phyloP scores from a whole-genome alignment of 2,113 vertebrate genomes.

The Anser cygnoides region DNA sequence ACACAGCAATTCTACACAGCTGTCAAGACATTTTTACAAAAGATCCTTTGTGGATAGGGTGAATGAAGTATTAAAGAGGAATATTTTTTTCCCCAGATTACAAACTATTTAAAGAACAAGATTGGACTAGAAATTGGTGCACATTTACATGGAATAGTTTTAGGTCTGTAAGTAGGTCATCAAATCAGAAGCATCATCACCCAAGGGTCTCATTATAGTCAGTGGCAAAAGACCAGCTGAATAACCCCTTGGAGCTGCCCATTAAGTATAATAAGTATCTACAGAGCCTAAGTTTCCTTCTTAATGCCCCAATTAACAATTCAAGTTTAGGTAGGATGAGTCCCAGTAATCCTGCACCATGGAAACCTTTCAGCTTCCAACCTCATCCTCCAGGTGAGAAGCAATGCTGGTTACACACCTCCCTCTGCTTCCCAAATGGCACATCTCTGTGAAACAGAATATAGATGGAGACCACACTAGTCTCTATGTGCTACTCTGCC shows the following conservation, averaged over 20 bases:
- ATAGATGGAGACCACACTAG: neutral
- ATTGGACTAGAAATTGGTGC: neutral
- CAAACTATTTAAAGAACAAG: neutral
- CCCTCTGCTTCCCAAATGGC: neutral
- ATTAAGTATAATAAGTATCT: neutral
- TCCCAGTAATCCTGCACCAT: neutral
- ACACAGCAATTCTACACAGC: neutral
- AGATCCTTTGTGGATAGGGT: neutral
- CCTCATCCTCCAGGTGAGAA: neutral
- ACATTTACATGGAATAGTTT: neutral
- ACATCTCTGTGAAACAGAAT: neutral
- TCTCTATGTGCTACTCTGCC: neutral
- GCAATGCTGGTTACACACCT: neutral
- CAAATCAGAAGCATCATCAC: neutral
- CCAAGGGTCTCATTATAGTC: neutral
- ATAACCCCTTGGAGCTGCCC: neutral
- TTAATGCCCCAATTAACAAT: neutral
- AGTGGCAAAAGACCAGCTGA: neutral
- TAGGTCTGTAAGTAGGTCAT: neutral
- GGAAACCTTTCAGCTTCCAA: neutral
- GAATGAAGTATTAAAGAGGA: neutral
- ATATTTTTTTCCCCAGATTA: neutral
- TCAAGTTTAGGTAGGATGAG: neutral
- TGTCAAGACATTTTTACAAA: conserved; percentile 8
- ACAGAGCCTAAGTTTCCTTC: neutral